A percentile compares a stretch with the other conserved stretches of the same genome.
Evolutionary conservation across 1,140 invertebrate species (phyloP).

Genomic region (Pseudomyrmex pallidus): DNA sequence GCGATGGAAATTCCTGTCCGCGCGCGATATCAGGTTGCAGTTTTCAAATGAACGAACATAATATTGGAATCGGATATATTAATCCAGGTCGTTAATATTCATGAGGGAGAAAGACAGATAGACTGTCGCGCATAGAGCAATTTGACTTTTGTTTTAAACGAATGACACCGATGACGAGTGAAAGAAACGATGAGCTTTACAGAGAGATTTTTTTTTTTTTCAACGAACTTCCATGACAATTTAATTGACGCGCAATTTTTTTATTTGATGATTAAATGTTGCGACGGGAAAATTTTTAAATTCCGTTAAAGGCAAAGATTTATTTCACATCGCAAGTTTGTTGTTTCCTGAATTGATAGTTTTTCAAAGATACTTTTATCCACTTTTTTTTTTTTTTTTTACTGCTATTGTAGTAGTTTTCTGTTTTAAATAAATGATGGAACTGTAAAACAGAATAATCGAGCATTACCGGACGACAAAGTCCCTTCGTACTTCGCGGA

Average conservation of each 20-base stretch:
- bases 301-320: no score
- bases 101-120: background rate
- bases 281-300: no score
- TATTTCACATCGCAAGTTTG: no score
- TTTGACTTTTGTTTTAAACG: no score
- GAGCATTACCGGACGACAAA: background rate
- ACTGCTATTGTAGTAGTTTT: background rate
- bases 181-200: no score
- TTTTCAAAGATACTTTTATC: background rate
- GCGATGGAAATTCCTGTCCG: background rate
- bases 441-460: constrained; percentile 35
- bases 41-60: constrained; percentile 20
- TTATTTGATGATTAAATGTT: no score
- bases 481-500: background rate
- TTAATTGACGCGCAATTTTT: no score
- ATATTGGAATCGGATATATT: constrained; percentile 8
- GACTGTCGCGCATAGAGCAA: no score
- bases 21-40: constrained; percentile 12
- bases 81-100: constrained; percentile 11
- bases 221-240: no score
- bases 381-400: constrained; percentile 4
- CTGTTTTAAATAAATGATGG: background rate
- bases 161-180: no score
- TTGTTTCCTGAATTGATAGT: background rate
- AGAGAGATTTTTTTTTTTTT: no score